A percentile compares a stretch with the other conserved stretches of the same genome.
Conservation (phyloP, 2,797 vertebrate genomes). For the Oryzias dopingdopingensis region DNA sequence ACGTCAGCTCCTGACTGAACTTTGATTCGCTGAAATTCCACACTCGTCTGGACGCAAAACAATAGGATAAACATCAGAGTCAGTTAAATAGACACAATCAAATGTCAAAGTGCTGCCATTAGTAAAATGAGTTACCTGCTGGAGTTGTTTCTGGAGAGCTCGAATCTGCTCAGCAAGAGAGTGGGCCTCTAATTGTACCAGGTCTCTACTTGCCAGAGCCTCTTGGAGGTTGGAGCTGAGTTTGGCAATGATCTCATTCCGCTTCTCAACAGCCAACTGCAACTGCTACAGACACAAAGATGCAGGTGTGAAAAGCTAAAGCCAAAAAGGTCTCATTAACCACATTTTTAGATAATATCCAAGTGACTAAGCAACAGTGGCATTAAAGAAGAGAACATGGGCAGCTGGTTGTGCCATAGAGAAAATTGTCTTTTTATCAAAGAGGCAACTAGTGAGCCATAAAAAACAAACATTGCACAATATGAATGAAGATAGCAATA, state of each 20-base stretch:
- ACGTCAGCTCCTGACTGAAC: slow-evolving; percentile 55
- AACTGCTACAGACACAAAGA: slow-evolving; percentile 67
- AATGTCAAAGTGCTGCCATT: background rate
- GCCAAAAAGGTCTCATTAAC: background rate
- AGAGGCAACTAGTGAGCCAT: too few relatives aligned
- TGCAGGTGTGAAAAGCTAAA: background rate
- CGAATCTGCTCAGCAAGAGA: slow-evolving; percentile 75
- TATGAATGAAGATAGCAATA: too few relatives aligned
- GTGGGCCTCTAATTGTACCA: slow-evolving; percentile 79
- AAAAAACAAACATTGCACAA: too few relatives aligned
- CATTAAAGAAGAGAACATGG: too few relatives aligned
- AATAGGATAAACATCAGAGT: slow-evolving; percentile 4
- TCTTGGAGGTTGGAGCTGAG: slow-evolving; percentile 81
- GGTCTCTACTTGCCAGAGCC: slow-evolving; percentile 71
- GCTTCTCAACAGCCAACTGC: slow-evolving; percentile 79
- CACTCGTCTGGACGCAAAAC: slow-evolving; percentile 69
- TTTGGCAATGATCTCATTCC: slow-evolving; percentile 81
- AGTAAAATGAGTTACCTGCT: slow-evolving; percentile 72
- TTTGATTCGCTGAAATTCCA: slow-evolving; percentile 75
- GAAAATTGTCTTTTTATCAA: too few relatives aligned
- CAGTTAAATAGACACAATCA: background rate
- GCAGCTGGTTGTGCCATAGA: too few relatives aligned
- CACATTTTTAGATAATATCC: background rate
- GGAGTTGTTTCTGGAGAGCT: slow-evolving; percentile 80
- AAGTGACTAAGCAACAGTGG: too few relatives aligned